Base-by-base conservation (phyloP, 2,113 vertebrate species). In the Morphnarchus princeps region DNA sequence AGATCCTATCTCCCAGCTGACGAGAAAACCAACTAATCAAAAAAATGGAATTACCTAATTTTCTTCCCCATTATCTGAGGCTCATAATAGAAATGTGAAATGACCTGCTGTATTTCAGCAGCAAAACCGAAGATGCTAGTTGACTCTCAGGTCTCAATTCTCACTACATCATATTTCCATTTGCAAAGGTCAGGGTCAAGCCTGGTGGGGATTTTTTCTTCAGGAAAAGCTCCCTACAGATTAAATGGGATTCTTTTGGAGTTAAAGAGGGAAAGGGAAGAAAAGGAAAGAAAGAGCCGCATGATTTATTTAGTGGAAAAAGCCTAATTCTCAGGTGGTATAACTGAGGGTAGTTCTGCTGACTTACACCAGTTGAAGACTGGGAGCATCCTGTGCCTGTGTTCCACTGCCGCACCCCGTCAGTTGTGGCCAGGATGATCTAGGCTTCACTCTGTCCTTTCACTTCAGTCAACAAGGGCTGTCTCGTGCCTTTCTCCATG, bases 11-110 rank as follows among this genome's bases (percentile, higher is more conserved):
- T 95, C 95, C 78, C 94, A 96, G 83, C 73, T 94, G 96, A 94
- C 81, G 66, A 91, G 87, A 93, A 94, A 95, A 84, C 57, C 87
- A 89, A 77, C 89, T 96, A 95, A 95, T 95, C 80, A 49, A 94
- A 94, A 95, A 95, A 97, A 94, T 84, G 89, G 87, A 89, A 95
- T 95, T 97, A 93, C 94, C 94, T 95, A 79, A 95, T 95, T 97
- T 95, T 95, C 93, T 93, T 95, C 84, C 74, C 95, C 47, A 81
- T 89, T 96, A 96, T 92, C 83, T 89, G 66, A 93, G 77, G 73
- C 87, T 93, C 87, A 69, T 95, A 95, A 95, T 87, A 97, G 94
- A 95, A 96, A 95, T 89, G 88, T 90, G 92, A 95, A 97, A 94
- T 0, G 62, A 95, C 87, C 77, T 76, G 73, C 54, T 95, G 73